phyloP scores from a whole-genome alignment of 2,113 vertebrate genomes.

The Todiramphus chloris region DNA sequence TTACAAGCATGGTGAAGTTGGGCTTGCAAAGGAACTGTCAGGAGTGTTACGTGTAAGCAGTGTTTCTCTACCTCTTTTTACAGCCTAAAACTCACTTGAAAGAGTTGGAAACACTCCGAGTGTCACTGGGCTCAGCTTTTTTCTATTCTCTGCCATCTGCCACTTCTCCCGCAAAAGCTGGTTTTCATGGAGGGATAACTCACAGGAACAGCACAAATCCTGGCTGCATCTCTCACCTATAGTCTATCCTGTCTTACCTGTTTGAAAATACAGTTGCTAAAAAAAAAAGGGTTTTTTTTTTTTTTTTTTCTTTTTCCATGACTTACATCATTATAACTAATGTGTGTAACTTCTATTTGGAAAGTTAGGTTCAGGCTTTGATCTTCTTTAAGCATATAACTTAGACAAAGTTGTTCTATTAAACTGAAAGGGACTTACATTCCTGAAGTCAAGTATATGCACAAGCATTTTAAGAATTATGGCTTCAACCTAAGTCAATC shows the following conservation, averaged over 20 bases:
- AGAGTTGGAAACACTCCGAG: background rate
- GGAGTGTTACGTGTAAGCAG: background rate
- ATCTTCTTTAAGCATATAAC: conserved; percentile 46
- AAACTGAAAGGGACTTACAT: conserved; percentile 35
- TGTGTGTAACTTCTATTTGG: background rate
- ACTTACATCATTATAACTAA: conserved; percentile 34
- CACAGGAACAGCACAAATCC: accelerated
- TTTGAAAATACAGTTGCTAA: background rate
- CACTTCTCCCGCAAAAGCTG: background rate
- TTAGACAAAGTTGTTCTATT: conserved; percentile 63
- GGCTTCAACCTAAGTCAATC: conserved; percentile 48
- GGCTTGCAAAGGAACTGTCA: background rate
- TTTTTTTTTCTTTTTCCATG: background rate
- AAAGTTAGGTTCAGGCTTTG: conserved; percentile 31
- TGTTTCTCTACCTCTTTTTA: background rate
- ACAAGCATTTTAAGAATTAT: conserved; percentile 38
- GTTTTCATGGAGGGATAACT: background rate
- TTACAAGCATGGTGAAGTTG: background rate
- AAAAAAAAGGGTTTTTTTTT: background rate
- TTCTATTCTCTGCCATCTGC: background rate
- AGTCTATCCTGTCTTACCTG: background rate
- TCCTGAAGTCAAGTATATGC: conserved; percentile 36
- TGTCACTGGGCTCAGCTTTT: background rate
- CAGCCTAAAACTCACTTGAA: background rate
- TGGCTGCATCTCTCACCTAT: background rate